phyloP scores from a whole-genome alignment of 2,797 vertebrate species.

The Lutjanus argentimaculatus region DNA sequence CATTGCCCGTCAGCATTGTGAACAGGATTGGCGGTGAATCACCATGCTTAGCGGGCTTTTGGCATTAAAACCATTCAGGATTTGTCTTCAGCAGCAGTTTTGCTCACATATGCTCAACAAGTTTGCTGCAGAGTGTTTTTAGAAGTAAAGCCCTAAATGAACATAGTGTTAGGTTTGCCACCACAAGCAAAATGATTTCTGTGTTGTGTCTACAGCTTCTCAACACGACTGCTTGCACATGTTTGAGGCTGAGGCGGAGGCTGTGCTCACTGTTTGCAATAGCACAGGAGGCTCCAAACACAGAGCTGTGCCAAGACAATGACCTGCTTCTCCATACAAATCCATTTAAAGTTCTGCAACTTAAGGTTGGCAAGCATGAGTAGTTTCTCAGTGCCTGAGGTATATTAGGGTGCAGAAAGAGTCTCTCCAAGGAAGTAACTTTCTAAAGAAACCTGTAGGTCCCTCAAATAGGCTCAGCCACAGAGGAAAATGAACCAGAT shows the following conservation, averaged over 20 bases:
- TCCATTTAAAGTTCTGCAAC: slow-evolving; percentile 45
- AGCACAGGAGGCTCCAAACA: slow-evolving; percentile 22
- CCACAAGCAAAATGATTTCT: background rate
- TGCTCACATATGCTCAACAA: background rate
- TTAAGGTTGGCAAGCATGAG: slow-evolving; percentile 51
- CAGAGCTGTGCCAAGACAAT: slow-evolving; percentile 48
- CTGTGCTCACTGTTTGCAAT: slow-evolving; percentile 49
- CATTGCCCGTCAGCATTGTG: slow-evolving; percentile 6
- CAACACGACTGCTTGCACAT: slow-evolving; percentile 17
- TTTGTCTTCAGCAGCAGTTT: slow-evolving; percentile 16
- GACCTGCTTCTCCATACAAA: slow-evolving; percentile 59
- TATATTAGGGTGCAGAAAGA: slow-evolving; percentile 60
- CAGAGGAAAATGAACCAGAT: slow-evolving; percentile 9
- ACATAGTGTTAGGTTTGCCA: slow-evolving; percentile 10
- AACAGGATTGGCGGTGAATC: slow-evolving; percentile 25
- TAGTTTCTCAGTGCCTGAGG: slow-evolving; percentile 47
- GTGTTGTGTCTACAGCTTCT: slow-evolving; percentile 9
- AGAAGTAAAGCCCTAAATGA: background rate
- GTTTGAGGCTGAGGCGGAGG: slow-evolving; percentile 16
- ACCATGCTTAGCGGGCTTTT: slow-evolving; percentile 13
- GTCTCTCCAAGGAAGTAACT: slow-evolving; percentile 48
- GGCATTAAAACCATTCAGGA: slow-evolving; percentile 18
- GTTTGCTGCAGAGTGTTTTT: background rate
- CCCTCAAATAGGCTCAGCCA: slow-evolving; percentile 30
- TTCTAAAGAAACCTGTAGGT: slow-evolving; percentile 47